These are phyloP conservation scores for Trichopoda pennipes DNA, from an alignment of 2,888 invertebrate species.

Conservation along the genomic window DNA sequence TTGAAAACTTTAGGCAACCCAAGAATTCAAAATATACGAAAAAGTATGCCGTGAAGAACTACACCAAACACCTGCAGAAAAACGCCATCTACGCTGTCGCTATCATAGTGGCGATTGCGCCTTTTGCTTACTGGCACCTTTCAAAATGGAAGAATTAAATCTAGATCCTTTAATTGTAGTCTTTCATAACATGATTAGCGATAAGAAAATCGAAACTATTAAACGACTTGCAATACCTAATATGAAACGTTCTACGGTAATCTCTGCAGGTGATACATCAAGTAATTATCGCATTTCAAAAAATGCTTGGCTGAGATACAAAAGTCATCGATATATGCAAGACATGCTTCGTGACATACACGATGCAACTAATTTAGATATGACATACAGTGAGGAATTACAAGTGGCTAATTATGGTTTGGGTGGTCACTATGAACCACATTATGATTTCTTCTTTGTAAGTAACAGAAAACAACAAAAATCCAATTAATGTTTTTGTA, in stretches of 20 bases:
- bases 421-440: slow-evolving; percentile 99
- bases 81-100: slow-evolving; percentile 75
- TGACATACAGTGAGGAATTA: slow-evolving; percentile 90
- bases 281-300: slow-evolving; percentile 86
- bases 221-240: slow-evolving; percentile 82
- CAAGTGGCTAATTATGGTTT: slow-evolving; percentile 99
- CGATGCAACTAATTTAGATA: slow-evolving; percentile 83
- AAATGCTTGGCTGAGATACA: slow-evolving; percentile 82
- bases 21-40: slow-evolving; percentile 81
- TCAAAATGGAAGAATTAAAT: slow-evolving; percentile 82
- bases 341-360: slow-evolving; percentile 87
- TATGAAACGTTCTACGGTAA: slow-evolving; percentile 82
- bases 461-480: slow-evolving; percentile 12
- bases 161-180: slow-evolving; percentile 82
- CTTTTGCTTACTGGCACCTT: slow-evolving; percentile 73
- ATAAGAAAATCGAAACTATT: slow-evolving; percentile 82
- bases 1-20: slow-evolving; percentile 69
- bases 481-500: slow-evolving; percentile 9
- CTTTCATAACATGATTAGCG: slow-evolving; percentile 83
- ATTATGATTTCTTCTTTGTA: slow-evolving; percentile 87
- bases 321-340: slow-evolving; percentile 71
- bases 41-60: slow-evolving; percentile 76
- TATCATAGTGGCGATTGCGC: slow-evolving; percentile 71
- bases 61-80: slow-evolving; percentile 69
- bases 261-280: slow-evolving; percentile 87